phyloP scores from a whole-genome alignment of 2,113 vertebrate genomes.

The Noctilio leporinus region DNA sequence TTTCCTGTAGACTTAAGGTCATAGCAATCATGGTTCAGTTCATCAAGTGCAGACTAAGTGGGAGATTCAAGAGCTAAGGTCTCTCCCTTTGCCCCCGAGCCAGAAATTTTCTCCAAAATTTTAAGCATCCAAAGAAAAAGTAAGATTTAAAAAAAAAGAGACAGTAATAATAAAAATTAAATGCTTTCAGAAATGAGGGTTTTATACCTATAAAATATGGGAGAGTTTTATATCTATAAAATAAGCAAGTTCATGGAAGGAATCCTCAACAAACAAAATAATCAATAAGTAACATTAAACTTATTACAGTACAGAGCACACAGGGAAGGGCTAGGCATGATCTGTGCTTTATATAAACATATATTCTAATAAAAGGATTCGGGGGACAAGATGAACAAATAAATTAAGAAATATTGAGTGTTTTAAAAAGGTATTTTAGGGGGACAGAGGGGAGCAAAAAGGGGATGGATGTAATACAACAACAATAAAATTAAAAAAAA shows the following conservation, averaged over 20 bases:
- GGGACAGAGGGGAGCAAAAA: too few species aligned
- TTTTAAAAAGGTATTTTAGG: too few species aligned
- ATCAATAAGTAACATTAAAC: neutral
- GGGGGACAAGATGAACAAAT: neutral
- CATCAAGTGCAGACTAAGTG: neutral
- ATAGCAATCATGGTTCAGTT: neutral
- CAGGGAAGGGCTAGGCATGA: neutral
- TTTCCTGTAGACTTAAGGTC: neutral
- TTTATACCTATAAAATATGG: neutral
- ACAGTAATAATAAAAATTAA: neutral
- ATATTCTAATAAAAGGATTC: neutral
- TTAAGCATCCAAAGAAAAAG: neutral
- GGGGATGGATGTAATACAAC: too few species aligned
- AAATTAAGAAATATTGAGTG: neutral
- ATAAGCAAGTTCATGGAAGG: neutral
- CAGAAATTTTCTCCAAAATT: neutral
- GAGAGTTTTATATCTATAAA: neutral
- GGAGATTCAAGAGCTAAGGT: neutral
- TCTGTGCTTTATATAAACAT: neutral
- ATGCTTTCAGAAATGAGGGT: neutral
- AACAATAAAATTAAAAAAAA: too few species aligned
- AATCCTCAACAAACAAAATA: neutral
- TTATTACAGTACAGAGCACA: too few species aligned
- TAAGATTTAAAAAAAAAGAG: neutral
- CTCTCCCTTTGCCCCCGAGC: neutral